Evolutionary conservation across 2,888 invertebrate genomes (phyloP), one percentile per base, ranked within the genome.

Genomic region (Desoria tigrina): DNA sequence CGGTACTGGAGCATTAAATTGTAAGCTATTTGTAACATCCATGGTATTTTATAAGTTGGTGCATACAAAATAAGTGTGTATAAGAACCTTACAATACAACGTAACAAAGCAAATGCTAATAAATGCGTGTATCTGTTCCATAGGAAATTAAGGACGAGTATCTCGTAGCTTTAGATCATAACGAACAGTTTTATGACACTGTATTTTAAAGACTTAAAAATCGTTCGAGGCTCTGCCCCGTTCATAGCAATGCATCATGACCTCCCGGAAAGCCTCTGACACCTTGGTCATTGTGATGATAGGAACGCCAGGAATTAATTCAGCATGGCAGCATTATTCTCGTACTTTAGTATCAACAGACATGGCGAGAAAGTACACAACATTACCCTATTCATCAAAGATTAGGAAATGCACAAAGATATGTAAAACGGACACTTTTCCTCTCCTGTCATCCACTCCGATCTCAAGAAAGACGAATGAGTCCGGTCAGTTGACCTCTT

Each of bases 261-360:
- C 56, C 68, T 64, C 68, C 68, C 56, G 68, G 54, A 51, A 26
- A 32, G 68, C 32, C 16, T 37, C 26, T 50, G 68, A 68, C 65
- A 68, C 55, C 32, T 60, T 54, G 60, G 54, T 65, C 65, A 55
- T 65, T 64, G 58, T 63, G 59, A 32, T 23, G 42, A 57, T 16
- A 24, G 24, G 24, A 45, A 18, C 61, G 28, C 39, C 37, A 60
- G 50, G 56, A 59, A 64, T 64, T 64, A 64, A 63, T 64, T 64
- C 54, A 58, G 58, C 58, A 57, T 57, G 57, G 57, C 39, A 58
- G 39, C 45, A 58, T 58, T 49, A 27, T 42, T 42, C 28, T 54
- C 14, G 27, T 32, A 57, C 57, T 18, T 18, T 55, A 16, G 32
- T 55, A 27, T 32, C 4, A 18, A 55, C 18, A 55, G 21, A 51